Conservation (phyloP, 2,888 invertebrate species). For the Polyploca ridens region DNA sequence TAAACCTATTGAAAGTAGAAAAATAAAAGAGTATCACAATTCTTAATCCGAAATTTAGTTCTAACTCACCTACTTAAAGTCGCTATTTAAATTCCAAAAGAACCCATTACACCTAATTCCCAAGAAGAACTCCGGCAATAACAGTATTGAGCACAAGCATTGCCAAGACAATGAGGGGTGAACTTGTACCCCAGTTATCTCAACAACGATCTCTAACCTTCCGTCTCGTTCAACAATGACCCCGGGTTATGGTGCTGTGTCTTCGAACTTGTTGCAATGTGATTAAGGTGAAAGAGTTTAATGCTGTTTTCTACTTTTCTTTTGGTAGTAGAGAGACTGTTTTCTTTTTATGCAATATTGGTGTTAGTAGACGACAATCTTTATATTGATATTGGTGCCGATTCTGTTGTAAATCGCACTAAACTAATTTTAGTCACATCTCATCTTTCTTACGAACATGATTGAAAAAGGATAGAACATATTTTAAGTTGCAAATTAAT, state of each 20-base stretch:
- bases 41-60: neutral
- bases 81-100: slow-evolving; percentile 10
- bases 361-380: neutral
- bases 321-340: neutral
- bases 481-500: no score
- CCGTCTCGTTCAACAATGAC: slow-evolving; percentile 32
- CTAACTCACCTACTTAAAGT: neutral
- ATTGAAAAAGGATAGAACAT: no score
- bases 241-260: slow-evolving; percentile 34
- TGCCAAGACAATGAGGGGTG: slow-evolving; percentile 50
- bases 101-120: slow-evolving; percentile 23
- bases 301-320: neutral
- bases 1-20: neutral
- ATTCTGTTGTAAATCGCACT: no score
- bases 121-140: slow-evolving; percentile 39
- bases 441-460: no score
- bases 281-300: neutral
- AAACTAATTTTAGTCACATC: no score
- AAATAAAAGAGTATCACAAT: neutral
- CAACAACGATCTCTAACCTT: slow-evolving; percentile 50
- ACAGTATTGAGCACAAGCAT: slow-evolving; percentile 34
- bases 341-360: neutral
- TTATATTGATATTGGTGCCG: no score
- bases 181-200: slow-evolving; percentile 49
- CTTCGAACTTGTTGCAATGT: slow-evolving; percentile 1